phyloP scores from a whole-genome alignment of 1,140 invertebrate species.

The Ylistrum balloti region DNA sequence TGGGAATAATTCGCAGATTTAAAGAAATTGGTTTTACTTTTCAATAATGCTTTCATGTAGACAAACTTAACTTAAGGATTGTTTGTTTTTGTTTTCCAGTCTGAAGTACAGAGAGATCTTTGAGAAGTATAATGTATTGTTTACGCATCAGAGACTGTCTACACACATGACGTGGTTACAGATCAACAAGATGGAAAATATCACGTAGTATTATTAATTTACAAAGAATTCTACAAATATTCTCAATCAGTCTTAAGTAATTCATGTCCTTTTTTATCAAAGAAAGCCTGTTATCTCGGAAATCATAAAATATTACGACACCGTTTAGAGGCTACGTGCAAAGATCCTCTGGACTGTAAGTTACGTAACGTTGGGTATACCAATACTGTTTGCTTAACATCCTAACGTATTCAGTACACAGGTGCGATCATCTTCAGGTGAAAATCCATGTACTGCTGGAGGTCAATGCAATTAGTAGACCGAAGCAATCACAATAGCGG shows the following conservation, averaged over 20 bases:
- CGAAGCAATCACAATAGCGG: not conserved
- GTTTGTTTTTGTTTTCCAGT: no score
- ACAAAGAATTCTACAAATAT: not conserved
- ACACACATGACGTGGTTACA: no score
- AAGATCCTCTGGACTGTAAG: not conserved
- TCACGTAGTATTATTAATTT: not conserved
- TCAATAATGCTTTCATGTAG: no score
- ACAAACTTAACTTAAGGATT: no score
- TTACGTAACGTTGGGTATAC: constrained; percentile 24
- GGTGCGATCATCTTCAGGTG: constrained; percentile 2
- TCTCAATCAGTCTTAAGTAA: not conserved
- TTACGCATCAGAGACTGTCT: not conserved
- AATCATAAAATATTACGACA: not conserved
- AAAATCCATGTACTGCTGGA: not conserved
- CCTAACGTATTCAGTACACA: not conserved
- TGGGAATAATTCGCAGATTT: no score
- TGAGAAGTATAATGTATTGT: not conserved
- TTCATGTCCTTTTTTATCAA: not conserved
- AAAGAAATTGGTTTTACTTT: no score
- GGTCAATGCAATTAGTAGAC: not conserved
- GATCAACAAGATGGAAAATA: not conserved
- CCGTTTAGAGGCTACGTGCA: not conserved
- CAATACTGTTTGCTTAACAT: not conserved
- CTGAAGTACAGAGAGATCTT: no score
- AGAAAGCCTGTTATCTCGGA: not conserved